Percentiles rank a stretch among this genome's conserved stretches.
These are phyloP conservation scores for Toxotes jaculatrix DNA, from an alignment of 2,113 vertebrate species.

Conservation along the genomic window DNA sequence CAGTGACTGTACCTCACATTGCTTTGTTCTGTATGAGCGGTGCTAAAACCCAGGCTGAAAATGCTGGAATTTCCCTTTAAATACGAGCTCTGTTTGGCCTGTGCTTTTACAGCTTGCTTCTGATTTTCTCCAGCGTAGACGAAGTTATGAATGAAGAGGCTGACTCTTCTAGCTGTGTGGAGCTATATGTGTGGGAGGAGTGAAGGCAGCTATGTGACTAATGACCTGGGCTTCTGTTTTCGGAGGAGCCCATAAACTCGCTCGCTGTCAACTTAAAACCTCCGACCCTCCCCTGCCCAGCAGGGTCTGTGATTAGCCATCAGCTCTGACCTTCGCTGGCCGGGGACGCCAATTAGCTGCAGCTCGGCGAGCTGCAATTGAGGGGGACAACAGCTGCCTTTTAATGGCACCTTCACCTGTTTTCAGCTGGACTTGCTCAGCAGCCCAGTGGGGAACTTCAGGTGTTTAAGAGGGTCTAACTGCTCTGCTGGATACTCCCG, in stretches of 20 bases:
- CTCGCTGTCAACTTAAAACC: not conserved
- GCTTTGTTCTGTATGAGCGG: too few species aligned
- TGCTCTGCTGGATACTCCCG: not conserved
- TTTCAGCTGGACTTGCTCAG: constrained; percentile 31
- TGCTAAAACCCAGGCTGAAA: too few species aligned
- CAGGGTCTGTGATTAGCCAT: constrained; percentile 74
- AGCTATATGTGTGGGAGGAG: not conserved
- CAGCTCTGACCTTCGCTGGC: constrained; percentile 62
- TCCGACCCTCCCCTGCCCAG: constrained; percentile 22
- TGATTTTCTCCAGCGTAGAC: too few species aligned
- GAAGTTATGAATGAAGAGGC: too few species aligned
- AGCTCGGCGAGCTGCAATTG: constrained; percentile 52
- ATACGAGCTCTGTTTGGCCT: too few species aligned
- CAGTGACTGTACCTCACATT: too few species aligned
- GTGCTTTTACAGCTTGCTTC: too few species aligned
- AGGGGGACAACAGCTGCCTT: constrained; percentile 74
- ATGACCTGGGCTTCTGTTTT: constrained; percentile 75
- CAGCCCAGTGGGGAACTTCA: not conserved
- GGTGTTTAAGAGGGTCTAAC: too few species aligned
- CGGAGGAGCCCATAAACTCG: constrained; percentile 49
- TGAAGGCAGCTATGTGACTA: constrained; percentile 40
- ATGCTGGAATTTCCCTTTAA: too few species aligned
- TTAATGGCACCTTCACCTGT: constrained; percentile 78
- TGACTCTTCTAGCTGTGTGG: too few species aligned
- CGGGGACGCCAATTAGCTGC: constrained; percentile 67